Conservation (phyloP, 2,888 invertebrate genomes). For the Caenorhabditis parvicauda region DNA sequence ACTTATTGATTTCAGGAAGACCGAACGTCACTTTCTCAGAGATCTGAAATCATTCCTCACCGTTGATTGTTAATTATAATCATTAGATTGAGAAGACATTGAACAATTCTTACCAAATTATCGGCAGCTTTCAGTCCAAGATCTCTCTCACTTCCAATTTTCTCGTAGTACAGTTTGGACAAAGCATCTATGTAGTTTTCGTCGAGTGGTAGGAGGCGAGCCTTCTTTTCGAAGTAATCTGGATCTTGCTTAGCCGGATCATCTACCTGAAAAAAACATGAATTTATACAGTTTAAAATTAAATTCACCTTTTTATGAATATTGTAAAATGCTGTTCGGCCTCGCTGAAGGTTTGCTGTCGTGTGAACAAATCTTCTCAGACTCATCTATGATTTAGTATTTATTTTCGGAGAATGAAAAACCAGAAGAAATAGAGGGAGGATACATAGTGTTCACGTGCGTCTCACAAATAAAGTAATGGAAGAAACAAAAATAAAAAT, state of each 20-base stretch:
- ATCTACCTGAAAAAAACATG: constrained; percentile 33
- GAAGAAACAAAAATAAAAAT: too few relatives aligned
- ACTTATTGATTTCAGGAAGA: constrained; percentile 49
- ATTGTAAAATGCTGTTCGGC: constrained; percentile 45
- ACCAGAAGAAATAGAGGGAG: too few relatives aligned
- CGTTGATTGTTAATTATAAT: background rate
- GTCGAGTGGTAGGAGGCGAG: constrained; percentile 51
- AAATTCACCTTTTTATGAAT: constrained; percentile 50
- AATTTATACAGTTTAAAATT: background rate
- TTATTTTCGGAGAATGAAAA: too few relatives aligned
- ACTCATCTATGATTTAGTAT: too few relatives aligned
- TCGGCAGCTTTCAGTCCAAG: constrained; percentile 55
- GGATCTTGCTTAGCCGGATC: constrained; percentile 57
- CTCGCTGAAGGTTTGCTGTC: constrained; percentile 14
- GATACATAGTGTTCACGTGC: too few relatives aligned
- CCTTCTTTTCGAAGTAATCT: constrained; percentile 58
- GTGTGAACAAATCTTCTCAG: constrained; percentile 20
- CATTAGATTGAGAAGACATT: background rate
- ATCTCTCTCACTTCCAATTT: constrained; percentile 57
- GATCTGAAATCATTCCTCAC: constrained; percentile 27
- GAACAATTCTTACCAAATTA: constrained; percentile 34
- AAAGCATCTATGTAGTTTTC: constrained; percentile 57
- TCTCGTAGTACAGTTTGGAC: constrained; percentile 53
- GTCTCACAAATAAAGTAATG: too few relatives aligned
- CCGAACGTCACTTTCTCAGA: constrained; percentile 46